Base-by-base conservation (phyloP, 1,140 invertebrate genomes). In the Platorchestia sp. region DNA sequence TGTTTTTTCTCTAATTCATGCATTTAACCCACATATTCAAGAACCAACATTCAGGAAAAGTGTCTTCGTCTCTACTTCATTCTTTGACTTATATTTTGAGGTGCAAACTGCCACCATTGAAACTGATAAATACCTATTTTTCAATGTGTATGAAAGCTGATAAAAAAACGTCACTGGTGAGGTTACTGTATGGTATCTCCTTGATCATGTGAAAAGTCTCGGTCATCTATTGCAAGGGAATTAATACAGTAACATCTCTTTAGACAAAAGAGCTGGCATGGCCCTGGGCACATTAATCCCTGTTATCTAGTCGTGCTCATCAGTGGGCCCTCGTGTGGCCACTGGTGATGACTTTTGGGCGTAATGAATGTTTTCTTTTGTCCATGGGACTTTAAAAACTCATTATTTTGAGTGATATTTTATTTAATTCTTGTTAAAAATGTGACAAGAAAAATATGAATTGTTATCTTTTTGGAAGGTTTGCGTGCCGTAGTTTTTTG, bases 301-400 rank as follows among this genome's bases (percentile, higher is more conserved):
- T 89, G 87, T 89, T 42, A 89, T 89, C 87, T 89, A 89, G 87
- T 89, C 87, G 87, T 42, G 87, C 41, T 89, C 14, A 43, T 75
- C 14, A 22, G 47, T 19, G 6, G 47, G 59, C 14, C 59, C 3
- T 14, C 36, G 27, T 75, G 59, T 75, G 14, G 43, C 14, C 43
- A 43, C 41, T 89, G 87, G 14, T 36, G 10, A 89, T 0, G 43
- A 27, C 43, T 41, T 43, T 42, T 89, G n/a, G 36, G 87, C 36
- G 87, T 89, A 42, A 42, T 43, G 41, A 89, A 89, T 42, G 42
- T 44, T 42, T 89, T 89, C 41, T 43, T n/a, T 44, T 89, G 87
- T 89, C 87, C 87, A 43, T 42, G 43, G 87, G 87, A 89, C 87
- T 41, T 14, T 14, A 44, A 89, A 89, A 89, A 89, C 87, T 89